These are phyloP conservation scores for Hypanus sabinus DNA, from an alignment of 2,113 vertebrate species.

Conservation along the genomic window DNA sequence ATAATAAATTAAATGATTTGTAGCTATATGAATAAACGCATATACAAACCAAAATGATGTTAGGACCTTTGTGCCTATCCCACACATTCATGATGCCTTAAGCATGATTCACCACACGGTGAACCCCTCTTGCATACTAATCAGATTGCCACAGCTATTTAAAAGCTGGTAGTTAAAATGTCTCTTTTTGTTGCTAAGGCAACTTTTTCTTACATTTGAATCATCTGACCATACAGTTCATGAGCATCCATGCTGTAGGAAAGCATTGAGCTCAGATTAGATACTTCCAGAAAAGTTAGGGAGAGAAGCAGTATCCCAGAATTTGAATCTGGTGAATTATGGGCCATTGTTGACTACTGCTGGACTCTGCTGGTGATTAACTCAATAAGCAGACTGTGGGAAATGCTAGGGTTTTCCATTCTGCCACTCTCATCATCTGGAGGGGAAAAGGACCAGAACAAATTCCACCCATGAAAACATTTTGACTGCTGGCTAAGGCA, in stretches of 20 bases:
- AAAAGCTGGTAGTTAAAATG: background rate
- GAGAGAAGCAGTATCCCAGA: background rate
- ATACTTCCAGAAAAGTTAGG: background rate
- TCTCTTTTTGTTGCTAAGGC: background rate
- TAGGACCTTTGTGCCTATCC: background rate
- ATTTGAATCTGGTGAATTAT: too few species aligned
- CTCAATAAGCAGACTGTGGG: too few species aligned
- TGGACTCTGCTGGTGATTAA: too few species aligned
- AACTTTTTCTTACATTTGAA: background rate
- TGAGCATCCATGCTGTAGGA: background rate
- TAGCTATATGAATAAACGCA: background rate
- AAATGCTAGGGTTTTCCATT: too few species aligned
- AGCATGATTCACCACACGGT: background rate
- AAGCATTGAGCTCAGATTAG: background rate
- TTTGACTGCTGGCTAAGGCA: too few species aligned
- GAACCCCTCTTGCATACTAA: background rate
- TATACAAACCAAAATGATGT: background rate
- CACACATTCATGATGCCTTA: background rate
- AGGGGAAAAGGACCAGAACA: too few species aligned
- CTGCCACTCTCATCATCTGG: too few species aligned
- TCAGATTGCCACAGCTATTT: background rate
- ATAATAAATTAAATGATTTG: background rate
- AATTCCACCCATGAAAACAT: too few species aligned
- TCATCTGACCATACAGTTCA: conserved; percentile 14
- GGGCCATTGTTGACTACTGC: too few species aligned